These are phyloP conservation scores for Microctonus aethiopoides DNA, from an alignment of 2,888 invertebrate species.

Conservation along the genomic window DNA sequence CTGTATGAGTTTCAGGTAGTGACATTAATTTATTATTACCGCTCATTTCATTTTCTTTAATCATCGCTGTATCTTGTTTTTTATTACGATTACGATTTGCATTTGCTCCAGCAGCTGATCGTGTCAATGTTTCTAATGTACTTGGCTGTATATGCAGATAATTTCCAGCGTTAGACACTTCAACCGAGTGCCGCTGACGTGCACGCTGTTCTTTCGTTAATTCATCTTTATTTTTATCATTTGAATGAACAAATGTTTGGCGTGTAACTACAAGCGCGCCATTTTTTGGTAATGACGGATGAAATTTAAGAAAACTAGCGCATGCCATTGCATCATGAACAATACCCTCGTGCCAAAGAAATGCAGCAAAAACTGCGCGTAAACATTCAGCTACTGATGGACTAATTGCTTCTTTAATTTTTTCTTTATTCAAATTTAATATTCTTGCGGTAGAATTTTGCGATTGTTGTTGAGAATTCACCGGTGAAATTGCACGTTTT, in stretches of 20 bases:
- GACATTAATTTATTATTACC: slow-evolving; percentile 56
- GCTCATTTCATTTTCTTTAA: slow-evolving; percentile 70
- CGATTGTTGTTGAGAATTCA: slow-evolving; percentile 63
- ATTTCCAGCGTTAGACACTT: slow-evolving; percentile 78
- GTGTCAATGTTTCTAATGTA: slow-evolving; percentile 80
- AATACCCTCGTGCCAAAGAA: slow-evolving; percentile 97
- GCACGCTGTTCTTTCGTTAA: slow-evolving; percentile 73
- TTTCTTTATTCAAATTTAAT: slow-evolving; percentile 67
- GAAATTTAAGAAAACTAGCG: slow-evolving; percentile 95
- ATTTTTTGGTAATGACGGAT: slow-evolving; percentile 86
- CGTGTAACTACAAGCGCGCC: slow-evolving; percentile 81
- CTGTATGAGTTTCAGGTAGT: slow-evolving; percentile 70
- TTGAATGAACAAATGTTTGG: slow-evolving; percentile 61
- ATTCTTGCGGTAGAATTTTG: slow-evolving; percentile 57
- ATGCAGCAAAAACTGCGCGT: slow-evolving; percentile 94
- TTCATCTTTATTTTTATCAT: slow-evolving; percentile 68
- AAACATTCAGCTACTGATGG: slow-evolving; percentile 93
- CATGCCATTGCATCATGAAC: slow-evolving; percentile 99
- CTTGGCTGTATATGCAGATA: slow-evolving; percentile 84
- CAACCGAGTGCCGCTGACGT: slow-evolving; percentile 87
- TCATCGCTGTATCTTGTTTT: slow-evolving; percentile 67
- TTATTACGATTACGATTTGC: slow-evolving; percentile 76
- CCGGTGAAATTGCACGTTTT: slow-evolving; percentile 67
- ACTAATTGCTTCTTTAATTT: slow-evolving; percentile 86
- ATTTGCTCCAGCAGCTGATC: slow-evolving; percentile 83